Conservation (phyloP, 2,888 invertebrate genomes). For the Charanyca ferruginea region DNA sequence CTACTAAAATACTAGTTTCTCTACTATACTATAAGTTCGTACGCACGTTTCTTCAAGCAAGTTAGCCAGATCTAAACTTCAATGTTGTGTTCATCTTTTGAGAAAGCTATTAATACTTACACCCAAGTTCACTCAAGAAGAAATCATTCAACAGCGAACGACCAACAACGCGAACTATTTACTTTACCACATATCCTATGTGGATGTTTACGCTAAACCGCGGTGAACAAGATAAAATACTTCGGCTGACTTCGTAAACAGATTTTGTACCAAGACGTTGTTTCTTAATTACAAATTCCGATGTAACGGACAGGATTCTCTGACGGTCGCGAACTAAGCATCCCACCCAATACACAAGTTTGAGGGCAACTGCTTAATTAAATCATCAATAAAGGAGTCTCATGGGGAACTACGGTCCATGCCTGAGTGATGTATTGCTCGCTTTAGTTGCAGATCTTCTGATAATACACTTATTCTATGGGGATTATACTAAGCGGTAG, state of each 20-base stretch:
- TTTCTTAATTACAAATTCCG: conserved; percentile 87
- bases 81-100: conserved; percentile 40
- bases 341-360: conserved; percentile 73
- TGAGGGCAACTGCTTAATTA: conserved; percentile 81
- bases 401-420: conserved; percentile 60
- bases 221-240: conserved; percentile 77
- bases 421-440: conserved; percentile 73
- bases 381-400: conserved; percentile 81
- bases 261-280: conserved; percentile 81
- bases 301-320: conserved; percentile 76
- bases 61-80: conserved; percentile 1
- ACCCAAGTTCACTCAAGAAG: conserved; percentile 48
- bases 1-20: no score
- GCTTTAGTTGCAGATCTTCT: conserved; percentile 48
- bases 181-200: conserved; percentile 64
- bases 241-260: conserved; percentile 78
- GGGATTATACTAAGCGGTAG: no score
- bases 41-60: background rate
- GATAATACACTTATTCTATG: conserved; percentile 3
- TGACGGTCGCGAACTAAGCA: conserved; percentile 63
- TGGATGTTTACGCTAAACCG: conserved; percentile 65
- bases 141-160: conserved; percentile 65
- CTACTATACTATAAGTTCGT: no score
- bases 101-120: conserved; percentile 18
- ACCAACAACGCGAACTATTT: conserved; percentile 70